Conservation (phyloP, 2,888 invertebrate genomes). For the Mesodorylaimus sp. region DNA sequence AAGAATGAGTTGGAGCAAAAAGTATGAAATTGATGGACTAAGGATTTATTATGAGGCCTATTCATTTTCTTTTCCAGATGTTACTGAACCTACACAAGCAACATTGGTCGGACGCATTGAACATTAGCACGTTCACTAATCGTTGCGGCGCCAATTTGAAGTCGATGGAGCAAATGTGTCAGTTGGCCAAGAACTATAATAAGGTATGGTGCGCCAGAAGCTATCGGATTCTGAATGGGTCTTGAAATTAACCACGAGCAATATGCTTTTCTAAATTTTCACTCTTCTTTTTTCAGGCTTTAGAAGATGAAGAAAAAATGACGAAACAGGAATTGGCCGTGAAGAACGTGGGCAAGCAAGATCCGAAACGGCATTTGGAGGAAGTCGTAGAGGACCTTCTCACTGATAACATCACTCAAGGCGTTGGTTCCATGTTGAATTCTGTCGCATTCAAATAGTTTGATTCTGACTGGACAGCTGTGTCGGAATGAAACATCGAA, state of each 20-base stretch:
- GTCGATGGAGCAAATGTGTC: slow-evolving; percentile 86
- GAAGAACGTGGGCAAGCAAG: slow-evolving; percentile 87
- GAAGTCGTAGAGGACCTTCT: slow-evolving; percentile 91
- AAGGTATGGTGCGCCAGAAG: too few relatives aligned
- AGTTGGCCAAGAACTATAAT: slow-evolving; percentile 88
- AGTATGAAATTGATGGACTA: slow-evolving; percentile 20
- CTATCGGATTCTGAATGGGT: too few relatives aligned
- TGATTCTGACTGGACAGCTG: too few relatives aligned
- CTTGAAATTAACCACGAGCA: neutral
- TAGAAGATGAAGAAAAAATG: slow-evolving; percentile 99
- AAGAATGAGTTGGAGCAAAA: slow-evolving; percentile 98
- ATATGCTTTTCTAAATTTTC: neutral
- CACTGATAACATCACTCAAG: slow-evolving; percentile 93
- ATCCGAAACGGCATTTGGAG: slow-evolving; percentile 95
- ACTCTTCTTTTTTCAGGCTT: slow-evolving; percentile 41
- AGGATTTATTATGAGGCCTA: neutral
- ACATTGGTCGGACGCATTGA: slow-evolving; percentile 91
- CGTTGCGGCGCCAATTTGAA: slow-evolving; percentile 82
- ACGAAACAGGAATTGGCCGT: slow-evolving; percentile 96
- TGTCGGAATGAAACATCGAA: too few relatives aligned
- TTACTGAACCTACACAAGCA: slow-evolving; percentile 91
- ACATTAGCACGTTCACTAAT: slow-evolving; percentile 63
- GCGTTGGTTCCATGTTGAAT: slow-evolving; percentile 88
- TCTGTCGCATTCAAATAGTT: slow-evolving; percentile 62
- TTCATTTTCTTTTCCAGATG: slow-evolving; percentile 44